Evolutionary conservation across 1,140 invertebrate genomes (phyloP).

Genomic region (Cydia amplana): DNA sequence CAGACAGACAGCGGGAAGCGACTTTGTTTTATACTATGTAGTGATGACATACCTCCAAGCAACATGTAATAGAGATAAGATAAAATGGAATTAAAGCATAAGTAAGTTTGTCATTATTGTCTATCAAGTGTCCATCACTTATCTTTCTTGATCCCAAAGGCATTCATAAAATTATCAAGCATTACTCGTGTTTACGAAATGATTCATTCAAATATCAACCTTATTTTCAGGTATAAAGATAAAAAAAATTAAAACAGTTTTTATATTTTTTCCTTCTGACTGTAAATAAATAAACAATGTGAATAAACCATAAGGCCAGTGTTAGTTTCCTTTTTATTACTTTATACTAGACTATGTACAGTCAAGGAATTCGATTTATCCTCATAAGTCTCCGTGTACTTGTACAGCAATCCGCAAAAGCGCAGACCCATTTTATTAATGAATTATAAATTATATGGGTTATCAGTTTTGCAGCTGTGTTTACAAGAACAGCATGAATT

Average conservation of each 20-base stretch:
- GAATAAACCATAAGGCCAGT: no score
- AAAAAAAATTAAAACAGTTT: background rate
- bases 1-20: no score
- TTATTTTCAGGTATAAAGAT: background rate
- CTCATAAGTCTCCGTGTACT: no score
- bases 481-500: no score
- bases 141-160: background rate
- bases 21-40: no score
- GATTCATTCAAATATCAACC: background rate
- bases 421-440: no score
- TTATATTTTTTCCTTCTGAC: background rate
- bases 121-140: constrained; percentile 16
- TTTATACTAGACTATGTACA: no score
- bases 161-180: constrained; percentile 1
- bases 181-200: background rate
- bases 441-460: no score
- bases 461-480: no score
- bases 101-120: background rate
- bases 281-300: background rate
- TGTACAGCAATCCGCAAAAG: no score
- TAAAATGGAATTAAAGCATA: background rate
- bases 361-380: no score
- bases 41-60: background rate
- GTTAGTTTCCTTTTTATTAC: no score
- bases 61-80: constrained; percentile 1